Percentiles rank a stretch among this genome's conserved stretches.
Conservation (phyloP, 2,797 vertebrate genomes). For the Cygnus olor region DNA sequence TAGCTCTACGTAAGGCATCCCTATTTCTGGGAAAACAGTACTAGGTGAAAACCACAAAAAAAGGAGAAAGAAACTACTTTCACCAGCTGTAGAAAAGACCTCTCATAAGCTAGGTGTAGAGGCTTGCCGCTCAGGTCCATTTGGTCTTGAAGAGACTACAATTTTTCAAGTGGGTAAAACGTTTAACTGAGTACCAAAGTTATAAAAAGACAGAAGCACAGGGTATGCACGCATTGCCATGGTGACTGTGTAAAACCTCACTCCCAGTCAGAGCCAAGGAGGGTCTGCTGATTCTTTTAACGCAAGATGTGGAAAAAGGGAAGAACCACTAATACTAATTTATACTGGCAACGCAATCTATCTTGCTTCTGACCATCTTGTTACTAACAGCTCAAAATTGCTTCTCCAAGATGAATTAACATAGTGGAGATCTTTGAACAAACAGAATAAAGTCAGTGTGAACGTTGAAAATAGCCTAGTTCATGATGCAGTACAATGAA, state of each 20-base stretch:
- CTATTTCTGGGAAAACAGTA: background rate
- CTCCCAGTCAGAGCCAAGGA: background rate
- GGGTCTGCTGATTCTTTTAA: background rate
- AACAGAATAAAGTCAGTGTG: background rate
- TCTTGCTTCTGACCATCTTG: background rate
- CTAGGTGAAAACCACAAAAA: background rate
- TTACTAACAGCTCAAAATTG: background rate
- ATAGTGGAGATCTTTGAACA: background rate
- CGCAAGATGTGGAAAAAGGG: background rate
- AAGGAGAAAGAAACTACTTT: background rate
- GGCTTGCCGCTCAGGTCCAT: background rate
- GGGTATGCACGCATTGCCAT: background rate
- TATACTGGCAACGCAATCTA: background rate
- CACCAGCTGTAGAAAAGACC: background rate
- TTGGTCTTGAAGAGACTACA: background rate
- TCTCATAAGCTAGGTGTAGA: background rate
- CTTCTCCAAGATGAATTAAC: background rate
- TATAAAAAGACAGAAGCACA: conserved; percentile 2
- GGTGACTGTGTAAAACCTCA: background rate
- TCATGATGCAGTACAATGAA: background rate
- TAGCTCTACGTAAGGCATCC: background rate
- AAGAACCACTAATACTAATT: background rate
- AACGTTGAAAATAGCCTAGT: background rate
- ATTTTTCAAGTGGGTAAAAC: background rate
- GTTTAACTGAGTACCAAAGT: background rate